A percentile compares a stretch with the other conserved stretches of the same genome.
phyloP scores from a whole-genome alignment of 2,113 vertebrate genomes.

The Leucopsar rothschildi region DNA sequence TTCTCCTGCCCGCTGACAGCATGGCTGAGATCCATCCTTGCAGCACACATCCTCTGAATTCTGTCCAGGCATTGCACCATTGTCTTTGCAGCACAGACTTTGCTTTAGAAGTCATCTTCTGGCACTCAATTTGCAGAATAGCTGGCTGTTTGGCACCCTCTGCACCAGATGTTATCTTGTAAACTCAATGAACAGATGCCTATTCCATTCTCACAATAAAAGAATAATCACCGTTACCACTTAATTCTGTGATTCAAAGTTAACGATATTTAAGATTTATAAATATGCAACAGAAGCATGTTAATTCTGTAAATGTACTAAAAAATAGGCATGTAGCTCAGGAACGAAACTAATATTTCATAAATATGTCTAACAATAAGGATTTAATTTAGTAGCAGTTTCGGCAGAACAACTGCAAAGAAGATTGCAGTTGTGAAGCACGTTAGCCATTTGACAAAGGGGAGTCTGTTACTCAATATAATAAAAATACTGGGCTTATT shows the following conservation, averaged over 20 bases:
- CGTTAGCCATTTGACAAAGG: neutral
- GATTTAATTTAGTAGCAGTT: constrained; percentile 44
- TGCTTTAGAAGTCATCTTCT: constrained; percentile 17
- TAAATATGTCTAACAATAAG: constrained; percentile 10
- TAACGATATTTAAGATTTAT: constrained; percentile 14
- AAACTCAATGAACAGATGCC: constrained; percentile 14
- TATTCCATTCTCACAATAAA: neutral
- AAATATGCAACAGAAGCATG: constrained; percentile 24
- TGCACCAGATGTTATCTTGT: constrained; percentile 25
- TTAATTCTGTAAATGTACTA: neutral
- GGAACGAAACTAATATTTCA: constrained; percentile 18
- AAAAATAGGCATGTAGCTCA: neutral
- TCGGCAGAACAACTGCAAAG: constrained; percentile 25
- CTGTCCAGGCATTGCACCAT: constrained; percentile 3
- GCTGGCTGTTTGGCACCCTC: constrained; percentile 10
- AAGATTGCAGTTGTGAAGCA: neutral
- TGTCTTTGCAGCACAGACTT: neutral
- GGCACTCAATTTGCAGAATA: neutral
- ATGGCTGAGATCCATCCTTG: neutral
- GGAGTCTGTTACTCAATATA: neutral
- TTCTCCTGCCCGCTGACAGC: neutral
- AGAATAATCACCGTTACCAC: neutral
- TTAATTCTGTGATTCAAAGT: constrained; percentile 10
- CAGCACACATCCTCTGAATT: neutral
- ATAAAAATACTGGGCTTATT: neutral